These are phyloP conservation scores for Hermatobates lingyangjiaoensis DNA, from an alignment of 1,140 invertebrate genomes.

Conservation along the genomic window DNA sequence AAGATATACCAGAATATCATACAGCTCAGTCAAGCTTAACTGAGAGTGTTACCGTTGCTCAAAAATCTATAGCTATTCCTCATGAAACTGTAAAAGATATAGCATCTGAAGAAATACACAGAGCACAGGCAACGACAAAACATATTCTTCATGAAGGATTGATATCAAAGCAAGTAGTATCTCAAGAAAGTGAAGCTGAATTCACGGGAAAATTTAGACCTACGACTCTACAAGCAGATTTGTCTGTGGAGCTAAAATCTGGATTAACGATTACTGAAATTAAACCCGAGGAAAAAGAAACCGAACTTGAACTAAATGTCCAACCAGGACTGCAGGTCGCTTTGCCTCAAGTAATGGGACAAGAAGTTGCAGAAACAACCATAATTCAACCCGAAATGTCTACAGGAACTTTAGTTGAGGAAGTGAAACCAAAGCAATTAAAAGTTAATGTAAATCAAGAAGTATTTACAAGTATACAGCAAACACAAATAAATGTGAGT, in stretches of 20 bases:
- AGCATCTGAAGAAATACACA: conserved; percentile 10
- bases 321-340: conserved; percentile 10
- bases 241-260: conserved; percentile 14
- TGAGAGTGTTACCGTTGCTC: conserved; percentile 20
- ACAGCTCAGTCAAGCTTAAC: conserved; percentile 6
- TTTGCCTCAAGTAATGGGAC: conserved; percentile 14
- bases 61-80: conserved; percentile 22
- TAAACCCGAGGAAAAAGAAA: conserved; percentile 18
- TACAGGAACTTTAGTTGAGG: conserved; percentile 20
- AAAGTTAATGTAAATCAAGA: conserved; percentile 26
- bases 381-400: conserved; percentile 24
- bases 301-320: background rate
- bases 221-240: conserved; percentile 11
- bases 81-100: conserved; percentile 21
- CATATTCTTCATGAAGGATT: conserved; percentile 21
- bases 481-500: conserved; percentile 26
- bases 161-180: conserved; percentile 19
- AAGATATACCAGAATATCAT: conserved; percentile 26
- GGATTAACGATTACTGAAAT: conserved; percentile 19
- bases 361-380: conserved; percentile 24
- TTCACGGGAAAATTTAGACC: conserved; percentile 14
- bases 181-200: conserved; percentile 20
- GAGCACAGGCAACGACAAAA: conserved; percentile 20
- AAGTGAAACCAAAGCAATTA: conserved; percentile 16
- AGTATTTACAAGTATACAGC: conserved; percentile 29